phyloP scores from a whole-genome alignment of 2,888 invertebrate genomes.

The Tricholauxania praeusta region DNA sequence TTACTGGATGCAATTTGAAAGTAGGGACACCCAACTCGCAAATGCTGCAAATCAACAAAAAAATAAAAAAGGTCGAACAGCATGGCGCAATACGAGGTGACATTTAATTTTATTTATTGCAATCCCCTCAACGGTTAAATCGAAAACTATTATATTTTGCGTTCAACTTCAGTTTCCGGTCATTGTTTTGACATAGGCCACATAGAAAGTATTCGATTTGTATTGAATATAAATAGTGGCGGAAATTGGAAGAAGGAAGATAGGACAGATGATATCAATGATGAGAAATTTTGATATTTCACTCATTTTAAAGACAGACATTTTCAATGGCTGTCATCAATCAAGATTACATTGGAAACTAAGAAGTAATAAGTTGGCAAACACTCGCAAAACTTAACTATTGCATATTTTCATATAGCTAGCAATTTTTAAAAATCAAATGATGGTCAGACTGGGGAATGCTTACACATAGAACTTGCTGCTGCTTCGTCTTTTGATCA shows the following conservation, averaged over 20 bases:
- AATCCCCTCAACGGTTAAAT: not conserved
- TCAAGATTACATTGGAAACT: not conserved
- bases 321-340: not conserved
- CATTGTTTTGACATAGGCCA: constrained; percentile 2
- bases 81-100: constrained; percentile 33
- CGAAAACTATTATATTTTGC: constrained; percentile 17
- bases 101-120: constrained; percentile 39
- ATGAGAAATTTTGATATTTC: not conserved
- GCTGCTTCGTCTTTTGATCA: too few relatives aligned
- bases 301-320: not conserved
- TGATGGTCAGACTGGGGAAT: too few relatives aligned
- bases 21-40: constrained; percentile 30
- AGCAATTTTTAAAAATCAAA: too few relatives aligned
- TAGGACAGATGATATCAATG: not conserved
- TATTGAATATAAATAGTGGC: not conserved
- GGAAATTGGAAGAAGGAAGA: too few relatives aligned
- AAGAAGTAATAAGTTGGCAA: not conserved
- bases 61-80: constrained; percentile 15
- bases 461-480: too few relatives aligned
- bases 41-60: not conserved
- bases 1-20: constrained; percentile 16
- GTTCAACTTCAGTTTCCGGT: constrained; percentile 14
- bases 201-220: not conserved
- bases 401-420: too few relatives aligned
- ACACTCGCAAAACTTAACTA: not conserved